These are phyloP conservation scores for Panzeria rudis DNA, from an alignment of 2,888 invertebrate species.

Conservation along the genomic window DNA sequence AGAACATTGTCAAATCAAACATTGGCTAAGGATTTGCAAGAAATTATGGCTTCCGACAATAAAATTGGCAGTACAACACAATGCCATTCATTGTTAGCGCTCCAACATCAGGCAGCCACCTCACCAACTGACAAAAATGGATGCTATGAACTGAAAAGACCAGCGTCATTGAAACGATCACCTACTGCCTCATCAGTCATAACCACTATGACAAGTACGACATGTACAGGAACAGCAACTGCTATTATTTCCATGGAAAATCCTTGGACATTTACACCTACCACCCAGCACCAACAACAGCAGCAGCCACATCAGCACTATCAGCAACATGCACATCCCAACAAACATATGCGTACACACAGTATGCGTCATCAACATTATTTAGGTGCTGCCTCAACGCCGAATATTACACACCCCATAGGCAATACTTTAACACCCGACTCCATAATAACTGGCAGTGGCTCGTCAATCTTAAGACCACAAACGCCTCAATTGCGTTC, in stretches of 20 bases:
- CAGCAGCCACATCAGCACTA: slow-evolving; percentile 71
- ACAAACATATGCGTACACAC: slow-evolving; percentile 71
- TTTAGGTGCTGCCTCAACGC: slow-evolving; percentile 45
- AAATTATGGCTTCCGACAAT: slow-evolving; percentile 78
- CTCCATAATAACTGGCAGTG: slow-evolving; percentile 22
- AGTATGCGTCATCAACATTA: slow-evolving; percentile 76
- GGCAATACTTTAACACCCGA: slow-evolving; percentile 48
- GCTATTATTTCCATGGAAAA: slow-evolving; percentile 58
- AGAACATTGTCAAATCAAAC: slow-evolving; percentile 81
- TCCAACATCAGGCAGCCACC: slow-evolving; percentile 60
- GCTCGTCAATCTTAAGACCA: slow-evolving; percentile 64
- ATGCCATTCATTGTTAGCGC: slow-evolving; percentile 78
- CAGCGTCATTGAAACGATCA: slow-evolving; percentile 79
- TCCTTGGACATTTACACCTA: slow-evolving; percentile 62
- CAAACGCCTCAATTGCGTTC: slow-evolving; percentile 56
- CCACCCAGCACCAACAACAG: slow-evolving; percentile 13
- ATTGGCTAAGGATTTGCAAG: slow-evolving; percentile 80
- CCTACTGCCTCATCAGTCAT: slow-evolving; percentile 78
- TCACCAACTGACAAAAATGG: slow-evolving; percentile 75
- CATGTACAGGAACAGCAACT: slow-evolving; percentile 53
- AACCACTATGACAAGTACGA: slow-evolving; percentile 76
- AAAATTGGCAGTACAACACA: slow-evolving; percentile 74
- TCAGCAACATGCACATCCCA: slow-evolving; percentile 75
- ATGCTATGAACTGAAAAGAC: slow-evolving; percentile 80
- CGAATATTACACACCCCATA: background rate